Percentiles rank a stretch among this genome's conserved stretches.
Conservation (phyloP, 2,797 vertebrate species). For the Helicolenus hilgendorfi region DNA sequence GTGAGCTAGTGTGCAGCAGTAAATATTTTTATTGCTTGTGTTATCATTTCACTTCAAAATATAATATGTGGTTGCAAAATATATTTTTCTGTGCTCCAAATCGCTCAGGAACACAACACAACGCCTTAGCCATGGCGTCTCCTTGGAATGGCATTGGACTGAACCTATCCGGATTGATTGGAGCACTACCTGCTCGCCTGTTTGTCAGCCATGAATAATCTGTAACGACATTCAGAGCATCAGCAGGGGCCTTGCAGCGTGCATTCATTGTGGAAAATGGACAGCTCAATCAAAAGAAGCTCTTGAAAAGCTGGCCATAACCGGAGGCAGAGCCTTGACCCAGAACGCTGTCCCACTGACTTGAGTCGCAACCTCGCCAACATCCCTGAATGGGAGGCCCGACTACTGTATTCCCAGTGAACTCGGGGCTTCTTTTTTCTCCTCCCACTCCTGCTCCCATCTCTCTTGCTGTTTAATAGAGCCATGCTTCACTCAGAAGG, state of each 20-base stretch:
- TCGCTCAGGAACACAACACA: background rate
- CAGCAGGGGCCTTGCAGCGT: constrained; percentile 82
- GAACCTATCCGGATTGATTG: constrained; percentile 85
- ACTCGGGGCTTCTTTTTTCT: constrained; percentile 25
- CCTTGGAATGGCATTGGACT: constrained; percentile 87
- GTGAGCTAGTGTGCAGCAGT: background rate
- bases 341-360: constrained; percentile 81
- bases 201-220: constrained; percentile 90
- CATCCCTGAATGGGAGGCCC: constrained; percentile 63
- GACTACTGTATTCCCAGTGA: constrained; percentile 40
- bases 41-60: background rate
- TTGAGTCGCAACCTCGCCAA: constrained; percentile 62
- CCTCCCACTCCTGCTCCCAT: background rate
- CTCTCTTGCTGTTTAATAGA: constrained; percentile 77
- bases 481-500: constrained; percentile 87
- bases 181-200: constrained; percentile 77
- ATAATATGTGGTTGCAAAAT: background rate
- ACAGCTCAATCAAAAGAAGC: constrained; percentile 89
- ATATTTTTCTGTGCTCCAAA: background rate
- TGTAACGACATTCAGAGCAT: constrained; percentile 81
- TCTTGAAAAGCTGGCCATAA: constrained; percentile 84
- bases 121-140: constrained; percentile 41
- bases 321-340: constrained; percentile 88
- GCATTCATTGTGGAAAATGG: constrained; percentile 85
- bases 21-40: too few species aligned